Evolutionary conservation across 2,113 vertebrate species (phyloP).

Genomic region (Lynx canadensis): DNA sequence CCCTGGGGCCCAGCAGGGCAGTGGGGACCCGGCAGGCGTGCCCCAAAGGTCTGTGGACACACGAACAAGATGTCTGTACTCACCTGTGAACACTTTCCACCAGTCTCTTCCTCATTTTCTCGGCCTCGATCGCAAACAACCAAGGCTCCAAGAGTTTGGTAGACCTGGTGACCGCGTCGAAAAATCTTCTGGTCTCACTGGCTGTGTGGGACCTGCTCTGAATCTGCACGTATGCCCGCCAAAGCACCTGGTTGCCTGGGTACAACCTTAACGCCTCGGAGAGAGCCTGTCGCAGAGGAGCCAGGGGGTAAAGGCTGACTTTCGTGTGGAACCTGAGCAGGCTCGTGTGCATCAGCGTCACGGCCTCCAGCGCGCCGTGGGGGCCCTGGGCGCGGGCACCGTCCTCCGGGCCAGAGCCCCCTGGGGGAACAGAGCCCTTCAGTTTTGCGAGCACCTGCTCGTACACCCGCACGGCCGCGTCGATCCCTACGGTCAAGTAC

Average conservation of each 20-base stretch:
- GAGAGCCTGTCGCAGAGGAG: conserved; percentile 89
- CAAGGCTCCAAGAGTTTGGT: conserved; percentile 88
- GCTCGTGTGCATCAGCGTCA: conserved; percentile 89
- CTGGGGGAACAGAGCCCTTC: conserved; percentile 59
- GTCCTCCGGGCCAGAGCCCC: conserved; percentile 13
- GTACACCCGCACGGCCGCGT: conserved; percentile 88
- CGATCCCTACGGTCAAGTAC: conserved; percentile 92
- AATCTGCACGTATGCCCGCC: conserved; percentile 91
- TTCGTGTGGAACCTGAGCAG: conserved; percentile 90
- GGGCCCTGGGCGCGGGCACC: conserved; percentile 42
- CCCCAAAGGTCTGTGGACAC: background rate
- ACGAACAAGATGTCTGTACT: background rate
- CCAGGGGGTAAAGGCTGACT: conserved; percentile 88
- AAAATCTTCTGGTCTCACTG: conserved; percentile 92
- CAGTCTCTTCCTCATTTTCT: conserved; percentile 92
- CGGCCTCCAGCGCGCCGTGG: conserved; percentile 83
- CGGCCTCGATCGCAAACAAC: conserved; percentile 94
- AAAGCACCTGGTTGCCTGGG: conserved; percentile 89
- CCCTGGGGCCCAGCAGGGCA: background rate
- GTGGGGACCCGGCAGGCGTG: fast-evolving
- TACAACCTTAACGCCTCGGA: conserved; percentile 87
- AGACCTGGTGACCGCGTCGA: conserved; percentile 87
- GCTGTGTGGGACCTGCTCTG: conserved; percentile 92
- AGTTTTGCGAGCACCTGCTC: conserved; percentile 85
- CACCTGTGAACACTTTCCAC: conserved; percentile 93